Percentiles rank a stretch among this genome's conserved stretches.
phyloP scores from a whole-genome alignment of 1,140 invertebrate species.

The Antheraea mylitta region DNA sequence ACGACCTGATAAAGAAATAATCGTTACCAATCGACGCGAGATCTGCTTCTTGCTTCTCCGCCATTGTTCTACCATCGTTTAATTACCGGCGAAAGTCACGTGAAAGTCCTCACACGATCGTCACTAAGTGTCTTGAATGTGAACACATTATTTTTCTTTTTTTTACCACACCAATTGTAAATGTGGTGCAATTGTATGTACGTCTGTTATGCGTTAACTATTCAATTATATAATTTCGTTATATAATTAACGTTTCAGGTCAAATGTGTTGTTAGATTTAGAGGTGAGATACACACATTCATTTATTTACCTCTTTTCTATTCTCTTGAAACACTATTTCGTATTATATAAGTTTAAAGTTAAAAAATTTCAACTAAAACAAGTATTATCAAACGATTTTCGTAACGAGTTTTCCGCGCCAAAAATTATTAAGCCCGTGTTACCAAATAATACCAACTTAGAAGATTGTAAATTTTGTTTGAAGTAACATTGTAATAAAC shows the following conservation, averaged over 20 bases:
- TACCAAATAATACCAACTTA: not conserved
- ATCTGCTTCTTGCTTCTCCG: constrained; percentile 57
- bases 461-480: not conserved
- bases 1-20: constrained; percentile 64
- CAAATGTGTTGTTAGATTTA: constrained; percentile 2
- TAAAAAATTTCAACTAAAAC: not conserved
- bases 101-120: constrained; percentile 44
- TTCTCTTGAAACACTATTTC: constrained; percentile 1
- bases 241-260: constrained; percentile 12
- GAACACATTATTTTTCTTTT: not conserved
- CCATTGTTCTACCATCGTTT: constrained; percentile 66
- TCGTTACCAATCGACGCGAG: constrained; percentile 51
- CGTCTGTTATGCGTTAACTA: constrained; percentile 15
- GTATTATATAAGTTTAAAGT: not conserved
- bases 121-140: not conserved
- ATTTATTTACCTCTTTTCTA: not conserved
- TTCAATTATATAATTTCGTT: constrained; percentile 10
- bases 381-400: not conserved
- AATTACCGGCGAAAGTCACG: constrained; percentile 68
- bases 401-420: not conserved
- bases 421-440: not conserved
- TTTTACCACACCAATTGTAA: constrained; percentile 3
- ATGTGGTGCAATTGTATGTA: constrained; percentile 30
- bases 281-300: not conserved
- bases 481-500: too few species aligned